These are phyloP conservation scores for Brachypalpus laphriformis DNA, from an alignment of 2,888 invertebrate species.

Conservation along the genomic window DNA sequence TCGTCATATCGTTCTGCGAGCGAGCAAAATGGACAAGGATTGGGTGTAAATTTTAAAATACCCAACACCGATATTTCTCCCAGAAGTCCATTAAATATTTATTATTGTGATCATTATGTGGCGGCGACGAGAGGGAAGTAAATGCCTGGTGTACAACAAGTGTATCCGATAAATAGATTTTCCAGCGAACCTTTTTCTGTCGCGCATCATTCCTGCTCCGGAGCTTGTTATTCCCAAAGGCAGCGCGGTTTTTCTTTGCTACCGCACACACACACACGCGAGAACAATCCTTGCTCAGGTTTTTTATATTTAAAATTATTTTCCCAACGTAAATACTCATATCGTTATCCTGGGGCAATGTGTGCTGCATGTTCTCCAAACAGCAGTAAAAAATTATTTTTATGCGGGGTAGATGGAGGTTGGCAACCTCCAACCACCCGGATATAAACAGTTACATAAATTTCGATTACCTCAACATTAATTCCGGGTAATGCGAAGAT, in stretches of 20 bases:
- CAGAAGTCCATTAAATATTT: constrained; percentile 68
- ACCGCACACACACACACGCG: background rate
- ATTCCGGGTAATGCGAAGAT: constrained; percentile 88
- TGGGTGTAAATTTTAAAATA: constrained; percentile 31
- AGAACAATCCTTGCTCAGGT: constrained; percentile 1
- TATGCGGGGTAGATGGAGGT: constrained; percentile 2
- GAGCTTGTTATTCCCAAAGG: constrained; percentile 57
- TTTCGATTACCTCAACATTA: constrained; percentile 89
- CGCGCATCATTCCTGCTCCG: background rate
- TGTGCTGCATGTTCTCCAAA: constrained; percentile 16
- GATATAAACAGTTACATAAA: constrained; percentile 64
- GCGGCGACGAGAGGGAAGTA: background rate
- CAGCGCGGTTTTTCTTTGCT: background rate
- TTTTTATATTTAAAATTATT: constrained; percentile 68
- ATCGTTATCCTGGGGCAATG: constrained; percentile 61
- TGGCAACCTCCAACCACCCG: constrained; percentile 1
- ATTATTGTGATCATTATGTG: constrained; percentile 57
- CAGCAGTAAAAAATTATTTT: constrained; percentile 49
- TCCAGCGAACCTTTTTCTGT: constrained; percentile 1
- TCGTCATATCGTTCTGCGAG: background rate
- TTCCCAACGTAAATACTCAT: constrained; percentile 48
- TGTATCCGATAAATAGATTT: constrained; percentile 55
- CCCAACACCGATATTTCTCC: constrained; percentile 35
- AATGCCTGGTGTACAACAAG: constrained; percentile 49
- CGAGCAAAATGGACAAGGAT: constrained; percentile 5